Evolutionary conservation across 2,113 vertebrate genomes (phyloP).

Genomic region (Oceanodroma tethys): DNA sequence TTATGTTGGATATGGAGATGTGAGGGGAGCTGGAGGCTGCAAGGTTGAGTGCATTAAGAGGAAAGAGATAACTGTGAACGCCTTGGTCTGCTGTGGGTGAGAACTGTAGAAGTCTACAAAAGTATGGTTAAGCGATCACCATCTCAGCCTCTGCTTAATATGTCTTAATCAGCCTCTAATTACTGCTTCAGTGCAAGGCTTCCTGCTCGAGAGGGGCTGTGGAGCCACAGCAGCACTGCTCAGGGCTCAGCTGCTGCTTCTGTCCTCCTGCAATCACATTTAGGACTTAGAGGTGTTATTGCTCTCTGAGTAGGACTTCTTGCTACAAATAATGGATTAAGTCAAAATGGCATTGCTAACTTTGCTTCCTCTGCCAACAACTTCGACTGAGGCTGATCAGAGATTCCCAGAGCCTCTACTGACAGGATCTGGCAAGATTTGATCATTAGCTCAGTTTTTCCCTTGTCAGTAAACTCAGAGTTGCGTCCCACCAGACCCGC

Average conservation of each 20-base stretch:
- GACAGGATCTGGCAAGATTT: slow-evolving; percentile 3
- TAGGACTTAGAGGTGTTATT: not conserved
- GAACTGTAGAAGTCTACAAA: not conserved
- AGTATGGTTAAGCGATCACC: not conserved
- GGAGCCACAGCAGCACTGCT: not conserved
- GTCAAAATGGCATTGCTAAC: not conserved
- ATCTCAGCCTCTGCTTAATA: not conserved
- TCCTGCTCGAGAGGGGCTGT: not conserved
- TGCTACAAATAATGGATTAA: not conserved
- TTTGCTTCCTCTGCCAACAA: not conserved
- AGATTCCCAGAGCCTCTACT: not conserved
- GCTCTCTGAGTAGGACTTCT: not conserved
- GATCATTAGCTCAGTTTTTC: slow-evolving; percentile 19
- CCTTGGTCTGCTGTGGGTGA: not conserved
- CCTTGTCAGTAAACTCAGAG: not conserved
- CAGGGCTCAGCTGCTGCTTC: not conserved
- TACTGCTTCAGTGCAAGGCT: not conserved
- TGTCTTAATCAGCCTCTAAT: not conserved
- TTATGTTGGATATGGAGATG: not conserved
- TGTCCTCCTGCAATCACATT: not conserved
- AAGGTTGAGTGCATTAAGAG: not conserved
- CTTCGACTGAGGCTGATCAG: not conserved
- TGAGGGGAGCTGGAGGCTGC: not conserved
- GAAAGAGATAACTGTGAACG: not conserved
- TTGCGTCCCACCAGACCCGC: not conserved